A percentile compares a stretch with the other conserved stretches of the same genome.
Conservation (phyloP, 2,113 vertebrate species). For the Epinephelus fuscoguttatus region DNA sequence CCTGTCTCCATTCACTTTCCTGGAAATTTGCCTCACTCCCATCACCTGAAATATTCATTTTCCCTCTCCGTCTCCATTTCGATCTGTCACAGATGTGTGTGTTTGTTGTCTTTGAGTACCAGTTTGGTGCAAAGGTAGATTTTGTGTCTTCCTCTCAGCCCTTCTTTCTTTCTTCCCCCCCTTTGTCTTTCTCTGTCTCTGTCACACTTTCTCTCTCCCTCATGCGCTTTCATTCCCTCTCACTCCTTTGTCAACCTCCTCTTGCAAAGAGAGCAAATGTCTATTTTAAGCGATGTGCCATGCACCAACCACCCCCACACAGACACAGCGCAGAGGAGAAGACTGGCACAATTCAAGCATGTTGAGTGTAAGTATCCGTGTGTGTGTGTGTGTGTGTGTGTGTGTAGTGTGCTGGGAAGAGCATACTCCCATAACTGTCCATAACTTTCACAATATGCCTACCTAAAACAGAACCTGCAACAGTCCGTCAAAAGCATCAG, state of each 20-base stretch:
- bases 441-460: constrained; percentile 23
- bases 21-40: constrained; percentile 64
- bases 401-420: constrained; percentile 29
- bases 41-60: constrained; percentile 71
- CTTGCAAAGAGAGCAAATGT: constrained; percentile 79
- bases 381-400: constrained; percentile 13
- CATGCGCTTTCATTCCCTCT: constrained; percentile 63
- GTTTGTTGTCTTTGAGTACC: constrained; percentile 66
- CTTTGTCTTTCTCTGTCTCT: constrained; percentile 48
- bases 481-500: constrained; percentile 61
- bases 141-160: constrained; percentile 34
- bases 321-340: constrained; percentile 67
- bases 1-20: constrained; percentile 61
- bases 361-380: constrained; percentile 52
- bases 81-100: constrained; percentile 46
- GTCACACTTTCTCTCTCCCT: constrained; percentile 61
- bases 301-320: constrained; percentile 81
- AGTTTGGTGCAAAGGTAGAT: constrained; percentile 56
- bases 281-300: constrained; percentile 84
- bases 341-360: constrained; percentile 75
- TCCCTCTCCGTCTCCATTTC: constrained; percentile 61
- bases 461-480: constrained; percentile 14
- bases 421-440: constrained; percentile 22
- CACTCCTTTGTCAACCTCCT: constrained; percentile 77
- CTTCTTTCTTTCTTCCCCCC: constrained; percentile 20